phyloP scores from a whole-genome alignment of 2,888 invertebrate species.

The Drosophila neutralis region DNA sequence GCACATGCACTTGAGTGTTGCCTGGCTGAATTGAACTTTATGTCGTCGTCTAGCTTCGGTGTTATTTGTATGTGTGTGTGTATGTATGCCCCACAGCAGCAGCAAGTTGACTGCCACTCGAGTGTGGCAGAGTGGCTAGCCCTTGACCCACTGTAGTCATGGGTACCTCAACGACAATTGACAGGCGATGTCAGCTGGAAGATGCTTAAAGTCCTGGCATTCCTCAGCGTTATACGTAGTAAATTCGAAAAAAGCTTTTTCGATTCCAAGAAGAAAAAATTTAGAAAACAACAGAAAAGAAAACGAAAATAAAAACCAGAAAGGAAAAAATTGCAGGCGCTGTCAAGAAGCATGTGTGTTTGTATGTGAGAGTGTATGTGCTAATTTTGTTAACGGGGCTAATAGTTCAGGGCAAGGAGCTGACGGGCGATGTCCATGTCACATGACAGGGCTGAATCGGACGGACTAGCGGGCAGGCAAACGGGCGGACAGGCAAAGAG shows the following conservation, averaged over 20 bases:
- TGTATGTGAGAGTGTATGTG: slow-evolving; percentile 32
- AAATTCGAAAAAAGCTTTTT: slow-evolving; percentile 32
- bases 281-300: slow-evolving; percentile 6
- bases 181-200: slow-evolving; percentile 57
- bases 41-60: neutral
- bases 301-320: slow-evolving; percentile 8
- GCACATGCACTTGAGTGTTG: slow-evolving; percentile 8
- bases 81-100: slow-evolving; percentile 2
- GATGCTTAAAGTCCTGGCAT: slow-evolving; percentile 50
- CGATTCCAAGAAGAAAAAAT: slow-evolving; percentile 13
- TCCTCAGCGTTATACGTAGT: slow-evolving; percentile 37
- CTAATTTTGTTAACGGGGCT: slow-evolving; percentile 69
- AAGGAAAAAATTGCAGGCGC: slow-evolving; percentile 15
- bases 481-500: neutral
- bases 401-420: slow-evolving; percentile 60
- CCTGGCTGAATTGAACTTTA: slow-evolving; percentile 20
- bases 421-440: slow-evolving; percentile 47
- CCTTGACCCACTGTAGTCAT: slow-evolving; percentile 50
- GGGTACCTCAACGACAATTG: slow-evolving; percentile 47
- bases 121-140: slow-evolving; percentile 25
- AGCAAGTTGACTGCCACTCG: slow-evolving; percentile 14
- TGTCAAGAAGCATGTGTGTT: slow-evolving; percentile 13
- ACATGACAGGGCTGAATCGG: slow-evolving; percentile 33
- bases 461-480: slow-evolving; percentile 13
- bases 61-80: neutral